phyloP scores from a whole-genome alignment of 2,797 vertebrate genomes.

The Carduelis carduelis region DNA sequence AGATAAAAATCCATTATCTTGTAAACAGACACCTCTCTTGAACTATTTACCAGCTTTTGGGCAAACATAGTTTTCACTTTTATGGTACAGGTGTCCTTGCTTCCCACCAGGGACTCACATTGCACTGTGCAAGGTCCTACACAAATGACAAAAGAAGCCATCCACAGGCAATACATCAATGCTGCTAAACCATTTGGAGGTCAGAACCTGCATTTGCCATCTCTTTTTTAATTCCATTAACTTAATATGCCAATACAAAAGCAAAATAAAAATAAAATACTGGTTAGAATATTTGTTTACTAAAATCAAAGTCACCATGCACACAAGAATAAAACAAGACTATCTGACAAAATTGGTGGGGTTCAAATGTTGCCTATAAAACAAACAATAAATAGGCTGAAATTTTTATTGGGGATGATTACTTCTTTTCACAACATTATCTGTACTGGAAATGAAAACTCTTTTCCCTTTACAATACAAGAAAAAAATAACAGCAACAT shows the following conservation, averaged over 20 bases:
- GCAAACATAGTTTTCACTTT: not conserved
- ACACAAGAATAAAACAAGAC: not conserved
- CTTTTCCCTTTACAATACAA: not conserved
- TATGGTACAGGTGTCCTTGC: not conserved
- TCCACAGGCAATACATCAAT: not conserved
- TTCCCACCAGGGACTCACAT: fast-evolving
- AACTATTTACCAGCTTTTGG: not conserved
- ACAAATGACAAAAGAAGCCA: not conserved
- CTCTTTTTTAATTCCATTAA: not conserved
- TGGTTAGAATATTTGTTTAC: not conserved
- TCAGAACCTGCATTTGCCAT: not conserved
- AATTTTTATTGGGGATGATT: not conserved
- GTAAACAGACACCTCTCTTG: not conserved
- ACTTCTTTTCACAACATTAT: not conserved
- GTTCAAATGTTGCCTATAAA: not conserved
- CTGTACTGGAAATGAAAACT: not conserved
- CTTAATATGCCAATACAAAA: not conserved
- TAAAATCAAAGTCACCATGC: not conserved
- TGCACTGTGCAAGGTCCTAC: not conserved
- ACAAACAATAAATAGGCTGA: not conserved
- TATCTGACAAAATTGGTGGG: not conserved
- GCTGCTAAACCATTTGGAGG: not conserved
- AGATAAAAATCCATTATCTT: not conserved
- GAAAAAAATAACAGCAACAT: not conserved
- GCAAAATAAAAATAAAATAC: not conserved